Conservation (phyloP, 2,888 invertebrate genomes). For the Biston betularia region DNA sequence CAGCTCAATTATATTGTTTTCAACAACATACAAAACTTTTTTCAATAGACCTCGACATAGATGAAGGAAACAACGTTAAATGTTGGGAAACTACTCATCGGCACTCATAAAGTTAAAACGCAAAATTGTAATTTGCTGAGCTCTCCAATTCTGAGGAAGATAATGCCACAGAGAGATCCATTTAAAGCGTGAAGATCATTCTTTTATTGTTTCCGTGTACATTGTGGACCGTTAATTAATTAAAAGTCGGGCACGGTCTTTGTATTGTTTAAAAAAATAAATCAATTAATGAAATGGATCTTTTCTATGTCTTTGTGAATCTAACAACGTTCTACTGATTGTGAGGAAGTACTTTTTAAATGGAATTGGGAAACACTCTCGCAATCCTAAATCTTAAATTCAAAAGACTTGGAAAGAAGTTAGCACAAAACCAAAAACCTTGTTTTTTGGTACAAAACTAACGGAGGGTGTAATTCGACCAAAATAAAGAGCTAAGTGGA, state of each 20-base stretch:
- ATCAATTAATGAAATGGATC: conserved; percentile 38
- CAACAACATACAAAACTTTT: neutral
- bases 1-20: no score
- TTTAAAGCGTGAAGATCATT: conserved; percentile 51
- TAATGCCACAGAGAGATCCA: conserved; percentile 58
- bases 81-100: conserved; percentile 16
- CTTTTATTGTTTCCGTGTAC: conserved; percentile 58
- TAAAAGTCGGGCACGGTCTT: conserved; percentile 55
- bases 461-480: neutral
- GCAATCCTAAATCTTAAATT: neutral
- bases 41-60: neutral
- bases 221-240: conserved; percentile 65
- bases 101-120: conserved; percentile 35
- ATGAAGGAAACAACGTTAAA: conserved; percentile 1
- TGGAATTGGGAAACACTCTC: neutral
- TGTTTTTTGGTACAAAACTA: neutral
- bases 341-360: conserved; percentile 10
- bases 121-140: conserved; percentile 53
- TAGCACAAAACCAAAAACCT: neutral
- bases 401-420: neutral
- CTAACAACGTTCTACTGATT: conserved; percentile 15
- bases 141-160: conserved; percentile 56
- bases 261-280: conserved; percentile 47
- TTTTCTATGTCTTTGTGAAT: conserved; percentile 28
- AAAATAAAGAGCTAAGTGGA: no score